A percentile compares a stretch with the other conserved stretches of the same genome.
These are phyloP conservation scores for Chrysaora quinquecirrha DNA, from an alignment of 30 jellyfish, hydroid and myxozoan genomes.

Conservation along the genomic window DNA sequence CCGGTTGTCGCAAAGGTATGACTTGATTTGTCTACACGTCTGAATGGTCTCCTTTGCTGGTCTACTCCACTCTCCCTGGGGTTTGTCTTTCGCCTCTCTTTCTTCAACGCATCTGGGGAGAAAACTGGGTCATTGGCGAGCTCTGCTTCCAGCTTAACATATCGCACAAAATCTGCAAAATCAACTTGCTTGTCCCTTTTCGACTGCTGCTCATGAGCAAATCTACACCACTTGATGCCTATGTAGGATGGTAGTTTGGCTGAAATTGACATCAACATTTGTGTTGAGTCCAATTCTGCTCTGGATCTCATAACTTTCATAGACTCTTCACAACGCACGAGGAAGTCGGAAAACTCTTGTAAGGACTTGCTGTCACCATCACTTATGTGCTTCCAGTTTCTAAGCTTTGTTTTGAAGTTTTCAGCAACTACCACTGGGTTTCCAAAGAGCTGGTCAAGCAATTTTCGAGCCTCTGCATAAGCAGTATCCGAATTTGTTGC, in stretches of 20 bases:
- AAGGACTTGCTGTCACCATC: slow-evolving; percentile 19
- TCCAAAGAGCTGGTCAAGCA: slow-evolving; percentile 35
- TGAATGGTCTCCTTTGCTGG: background rate
- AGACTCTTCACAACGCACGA: slow-evolving; percentile 15
- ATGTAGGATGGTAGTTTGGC: slow-evolving; percentile 23
- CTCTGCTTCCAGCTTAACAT: slow-evolving; percentile 23
- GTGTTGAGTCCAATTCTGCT: slow-evolving; percentile 3
- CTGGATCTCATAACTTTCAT: slow-evolving; percentile 5
- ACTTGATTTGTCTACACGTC: background rate
- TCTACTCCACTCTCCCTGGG: slow-evolving; percentile 1
- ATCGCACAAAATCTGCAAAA: slow-evolving; percentile 8
- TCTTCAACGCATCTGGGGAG: slow-evolving; percentile 29
- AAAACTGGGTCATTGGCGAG: slow-evolving; percentile 36
- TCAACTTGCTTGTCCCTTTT: background rate
- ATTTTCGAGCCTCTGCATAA: slow-evolving; percentile 11
- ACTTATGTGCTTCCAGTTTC: slow-evolving; percentile 8
- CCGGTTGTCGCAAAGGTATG: slow-evolving; percentile 1
- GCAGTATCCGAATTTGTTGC: slow-evolving; percentile 14
- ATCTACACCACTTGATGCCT: slow-evolving; percentile 26
- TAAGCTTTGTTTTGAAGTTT: background rate
- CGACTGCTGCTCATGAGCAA: slow-evolving; percentile 19
- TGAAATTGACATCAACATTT: background rate
- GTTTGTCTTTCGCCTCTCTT: background rate
- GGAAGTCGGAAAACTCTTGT: slow-evolving; percentile 23
- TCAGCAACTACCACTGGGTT: slow-evolving; percentile 13